phyloP scores from a whole-genome alignment of 2,888 invertebrate species.

The Marasmarcha lunaedactyla region DNA sequence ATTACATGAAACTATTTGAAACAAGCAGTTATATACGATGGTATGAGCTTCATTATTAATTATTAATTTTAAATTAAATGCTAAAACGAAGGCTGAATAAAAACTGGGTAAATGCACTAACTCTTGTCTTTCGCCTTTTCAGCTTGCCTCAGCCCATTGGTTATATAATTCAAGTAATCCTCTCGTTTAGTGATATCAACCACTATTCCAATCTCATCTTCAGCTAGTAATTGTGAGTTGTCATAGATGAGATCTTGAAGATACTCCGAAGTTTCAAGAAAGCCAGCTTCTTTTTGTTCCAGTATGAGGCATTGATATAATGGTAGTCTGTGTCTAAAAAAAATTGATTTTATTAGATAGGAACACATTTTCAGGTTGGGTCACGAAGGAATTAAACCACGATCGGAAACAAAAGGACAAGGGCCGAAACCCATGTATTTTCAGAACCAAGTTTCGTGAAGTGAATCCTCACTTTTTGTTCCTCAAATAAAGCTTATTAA shows the following conservation, averaged over 20 bases:
- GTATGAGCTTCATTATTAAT: too few relatives aligned
- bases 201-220: slow-evolving; percentile 64
- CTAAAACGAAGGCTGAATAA: too few relatives aligned
- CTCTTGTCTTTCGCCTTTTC: slow-evolving; percentile 47
- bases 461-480: too few relatives aligned
- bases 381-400: slow-evolving; percentile 1
- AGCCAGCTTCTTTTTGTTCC: slow-evolving; percentile 66
- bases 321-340: slow-evolving; percentile 57
- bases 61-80: too few relatives aligned
- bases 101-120: slow-evolving; percentile 17
- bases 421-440: too few relatives aligned
- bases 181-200: slow-evolving; percentile 42
- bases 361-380: slow-evolving; percentile 1
- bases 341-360: too few relatives aligned
- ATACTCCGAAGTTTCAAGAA: slow-evolving; percentile 53
- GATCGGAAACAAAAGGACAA: too few relatives aligned
- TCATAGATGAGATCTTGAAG: slow-evolving; percentile 66
- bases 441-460: too few relatives aligned
- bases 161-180: slow-evolving; percentile 44
- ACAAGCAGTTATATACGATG: too few relatives aligned
- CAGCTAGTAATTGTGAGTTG: slow-evolving; percentile 55
- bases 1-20: too few relatives aligned
- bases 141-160: slow-evolving; percentile 32
- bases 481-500: too few relatives aligned
- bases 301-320: slow-evolving; percentile 64